Conservation (phyloP, 2,888 invertebrate genomes). For the Parnassius smintheus region DNA sequence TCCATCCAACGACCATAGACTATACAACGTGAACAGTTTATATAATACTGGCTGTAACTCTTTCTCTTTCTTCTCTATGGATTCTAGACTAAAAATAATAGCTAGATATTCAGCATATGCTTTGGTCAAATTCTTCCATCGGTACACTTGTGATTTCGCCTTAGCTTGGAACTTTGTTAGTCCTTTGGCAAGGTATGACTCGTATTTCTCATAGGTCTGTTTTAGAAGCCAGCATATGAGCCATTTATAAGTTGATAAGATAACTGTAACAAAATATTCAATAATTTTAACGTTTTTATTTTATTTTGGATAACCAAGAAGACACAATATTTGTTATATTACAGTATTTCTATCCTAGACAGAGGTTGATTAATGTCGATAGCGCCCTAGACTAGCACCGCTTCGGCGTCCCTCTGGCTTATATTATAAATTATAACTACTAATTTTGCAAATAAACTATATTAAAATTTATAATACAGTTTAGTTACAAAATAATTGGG, state of each 20-base stretch:
- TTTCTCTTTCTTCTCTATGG: conserved; percentile 60
- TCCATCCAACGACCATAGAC: conserved; percentile 82
- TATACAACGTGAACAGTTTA: conserved; percentile 62
- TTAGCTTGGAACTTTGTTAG: conserved; percentile 87
- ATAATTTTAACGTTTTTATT: not conserved
- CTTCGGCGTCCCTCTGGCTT: too few species aligned
- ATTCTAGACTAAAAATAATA: conserved; percentile 75
- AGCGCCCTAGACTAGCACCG: too few species aligned
- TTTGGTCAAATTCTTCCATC: conserved; percentile 86
- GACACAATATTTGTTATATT: too few species aligned
- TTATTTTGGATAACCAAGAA: too few species aligned
- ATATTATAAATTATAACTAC: too few species aligned
- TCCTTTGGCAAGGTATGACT: conserved; percentile 77
- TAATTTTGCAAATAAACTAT: too few species aligned
- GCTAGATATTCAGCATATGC: conserved; percentile 89
- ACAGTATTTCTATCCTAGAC: too few species aligned
- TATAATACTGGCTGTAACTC: conserved; percentile 73
- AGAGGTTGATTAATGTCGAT: too few species aligned
- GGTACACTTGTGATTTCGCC: conserved; percentile 90
- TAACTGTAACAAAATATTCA: conserved; percentile 71
- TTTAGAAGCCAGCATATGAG: conserved; percentile 89
- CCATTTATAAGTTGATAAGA: conserved; percentile 89
- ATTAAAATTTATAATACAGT: too few species aligned
- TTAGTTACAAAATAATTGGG: too few species aligned
- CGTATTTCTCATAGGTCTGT: conserved; percentile 84